phyloP scores from a whole-genome alignment of 2,888 invertebrate genomes.

The Ormyrus pomaceus region DNA sequence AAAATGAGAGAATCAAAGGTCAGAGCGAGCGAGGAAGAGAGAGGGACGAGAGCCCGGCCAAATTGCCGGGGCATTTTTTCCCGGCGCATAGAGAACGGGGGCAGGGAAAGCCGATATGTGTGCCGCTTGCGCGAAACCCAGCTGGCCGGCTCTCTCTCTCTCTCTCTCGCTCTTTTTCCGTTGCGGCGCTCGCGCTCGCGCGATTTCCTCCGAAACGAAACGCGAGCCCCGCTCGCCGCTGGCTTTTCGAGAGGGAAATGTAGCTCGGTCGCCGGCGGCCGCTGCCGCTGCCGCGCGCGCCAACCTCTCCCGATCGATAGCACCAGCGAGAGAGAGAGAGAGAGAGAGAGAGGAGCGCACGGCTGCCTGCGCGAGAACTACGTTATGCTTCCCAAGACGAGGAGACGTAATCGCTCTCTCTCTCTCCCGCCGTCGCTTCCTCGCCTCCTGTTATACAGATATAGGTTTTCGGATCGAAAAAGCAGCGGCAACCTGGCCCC shows the following conservation, averaged over 20 bases:
- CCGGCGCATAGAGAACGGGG: background rate
- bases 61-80: slow-evolving; percentile 26
- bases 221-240: background rate
- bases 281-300: slow-evolving; percentile 20
- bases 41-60: background rate
- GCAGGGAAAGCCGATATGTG: slow-evolving; percentile 24
- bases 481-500: too few species aligned
- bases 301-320: too few species aligned
- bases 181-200: background rate
- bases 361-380: background rate
- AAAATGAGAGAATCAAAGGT: too few species aligned
- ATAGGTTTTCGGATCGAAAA: too few species aligned
- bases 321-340: background rate
- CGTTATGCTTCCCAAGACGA: slow-evolving; percentile 34
- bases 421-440: background rate
- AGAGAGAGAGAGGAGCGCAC: slow-evolving; percentile 7
- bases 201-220: slow-evolving; percentile 32
- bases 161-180: too few species aligned
- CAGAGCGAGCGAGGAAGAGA: background rate
- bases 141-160: too few species aligned
- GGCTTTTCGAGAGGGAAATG: slow-evolving; percentile 50
- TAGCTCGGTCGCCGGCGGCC: slow-evolving; percentile 33
- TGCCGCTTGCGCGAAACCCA: background rate
- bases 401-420: slow-evolving; percentile 31
- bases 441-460: too few species aligned